Base-by-base conservation (phyloP, 1,140 invertebrate species). In the Venturia canescens region DNA sequence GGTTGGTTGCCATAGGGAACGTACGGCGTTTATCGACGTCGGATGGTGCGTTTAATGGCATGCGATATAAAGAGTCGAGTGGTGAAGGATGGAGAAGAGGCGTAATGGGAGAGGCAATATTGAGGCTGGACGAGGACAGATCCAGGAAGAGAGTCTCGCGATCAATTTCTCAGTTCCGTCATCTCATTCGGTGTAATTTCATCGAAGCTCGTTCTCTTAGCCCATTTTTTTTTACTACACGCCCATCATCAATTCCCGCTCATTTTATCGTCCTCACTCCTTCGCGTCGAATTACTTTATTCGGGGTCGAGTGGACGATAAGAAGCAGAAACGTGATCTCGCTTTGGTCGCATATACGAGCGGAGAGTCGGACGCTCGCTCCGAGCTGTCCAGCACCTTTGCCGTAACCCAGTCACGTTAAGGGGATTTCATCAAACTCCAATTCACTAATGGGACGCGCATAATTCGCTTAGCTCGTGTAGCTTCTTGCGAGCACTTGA, bases 21-120 rank as follows among this genome's bases (percentile, higher is more conserved):
- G 53, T 26, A 48, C 21, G 23, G 48, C 71, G 69, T 71, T 18
- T 53, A 74, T 74, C 71, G 23, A 74, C 71, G 71, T 31, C 44
- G 23, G 29, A 48, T 29, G 53, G 44, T 74, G 71, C 71, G 71
- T 74, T 74, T 74, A 74, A 74, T 74, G 71, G 71, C 71, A 74
- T 74, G 71, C 48, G 53, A 74, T 74, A 74, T 74, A 74, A 74
- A 74, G 71, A 27, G 23, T 44, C 21, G 38, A 53, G 71, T 23
- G 71, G 71, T 16, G 53, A 23, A 31, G 71, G 71, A 74, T 69
- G 38, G 34, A 71, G 38, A 26, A 1, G 26, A 74, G n/a, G 21
- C 21, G 71, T n/a, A 26, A 53, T 26, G 53, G n/a, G 34, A 71
- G 26, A 71, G 26, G n/a, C n/a, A 71, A 74, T 44, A 53, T 21